These are phyloP conservation scores for Opisthocomus hoazin DNA, from an alignment of 2,113 vertebrate species.

Conservation along the genomic window DNA sequence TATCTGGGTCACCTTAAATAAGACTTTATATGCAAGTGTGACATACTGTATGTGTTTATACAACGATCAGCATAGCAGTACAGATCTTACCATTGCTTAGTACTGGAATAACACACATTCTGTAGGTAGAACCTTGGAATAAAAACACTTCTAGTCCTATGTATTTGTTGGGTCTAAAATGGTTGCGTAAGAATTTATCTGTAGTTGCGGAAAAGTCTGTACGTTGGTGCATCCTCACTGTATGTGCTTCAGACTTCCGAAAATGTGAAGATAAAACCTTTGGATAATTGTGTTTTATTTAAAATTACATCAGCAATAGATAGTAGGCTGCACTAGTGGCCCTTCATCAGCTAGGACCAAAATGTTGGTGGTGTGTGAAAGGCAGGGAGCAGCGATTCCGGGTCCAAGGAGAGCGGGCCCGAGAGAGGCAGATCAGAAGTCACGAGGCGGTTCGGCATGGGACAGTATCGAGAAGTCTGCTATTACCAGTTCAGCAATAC, in stretches of 20 bases:
- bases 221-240: neutral
- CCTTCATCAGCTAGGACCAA: neutral
- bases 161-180: neutral
- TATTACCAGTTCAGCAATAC: neutral
- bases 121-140: neutral
- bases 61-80: neutral
- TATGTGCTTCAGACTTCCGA: neutral
- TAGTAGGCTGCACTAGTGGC: neutral
- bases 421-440: neutral
- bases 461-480: neutral
- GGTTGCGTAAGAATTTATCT: neutral
- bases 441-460: neutral
- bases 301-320: slow-evolving; percentile 36
- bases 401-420: neutral
- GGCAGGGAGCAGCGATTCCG: neutral
- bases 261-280: neutral
- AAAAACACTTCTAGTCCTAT: neutral
- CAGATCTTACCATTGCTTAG: neutral
- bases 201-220: neutral
- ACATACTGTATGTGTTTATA: neutral
- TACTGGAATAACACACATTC: neutral
- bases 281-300: neutral
- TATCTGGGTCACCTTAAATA: neutral
- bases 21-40: neutral
- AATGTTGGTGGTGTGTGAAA: neutral